These are phyloP conservation scores for Hemicrepidius hirtus DNA, from an alignment of 2,888 invertebrate genomes.

Conservation along the genomic window DNA sequence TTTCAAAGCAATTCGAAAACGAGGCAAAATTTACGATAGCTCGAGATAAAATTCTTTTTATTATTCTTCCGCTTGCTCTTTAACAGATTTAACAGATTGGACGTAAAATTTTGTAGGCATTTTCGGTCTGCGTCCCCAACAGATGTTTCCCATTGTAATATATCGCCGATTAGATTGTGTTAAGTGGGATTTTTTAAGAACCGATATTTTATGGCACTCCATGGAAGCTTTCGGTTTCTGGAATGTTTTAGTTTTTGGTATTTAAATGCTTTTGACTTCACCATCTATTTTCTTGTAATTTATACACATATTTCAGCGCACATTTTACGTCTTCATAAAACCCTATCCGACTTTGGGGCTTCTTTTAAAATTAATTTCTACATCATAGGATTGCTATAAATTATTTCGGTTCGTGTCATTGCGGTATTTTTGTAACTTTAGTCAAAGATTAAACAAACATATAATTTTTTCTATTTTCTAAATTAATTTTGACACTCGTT, in stretches of 20 bases:
- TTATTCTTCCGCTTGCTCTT: constrained; percentile 23
- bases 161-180: constrained; percentile 59
- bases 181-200: constrained; percentile 56
- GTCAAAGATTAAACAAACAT: neutral
- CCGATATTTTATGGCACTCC: constrained; percentile 50
- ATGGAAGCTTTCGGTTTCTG: constrained; percentile 39
- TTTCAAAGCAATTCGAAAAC: constrained; percentile 3
- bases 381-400: constrained; percentile 6
- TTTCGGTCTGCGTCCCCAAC: constrained; percentile 49
- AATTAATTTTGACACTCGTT: constrained; percentile 14
- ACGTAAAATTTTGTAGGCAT: constrained; percentile 55
- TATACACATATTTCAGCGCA: constrained; percentile 28
- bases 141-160: constrained; percentile 58
- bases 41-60: constrained; percentile 8
- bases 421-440: constrained; percentile 7
- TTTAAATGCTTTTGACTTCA: constrained; percentile 44
- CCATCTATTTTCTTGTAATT: constrained; percentile 41
- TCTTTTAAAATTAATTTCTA: constrained; percentile 13
- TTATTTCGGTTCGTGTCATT: neutral
- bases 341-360: neutral
- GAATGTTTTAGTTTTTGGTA: constrained; percentile 49
- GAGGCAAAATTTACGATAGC: constrained; percentile 5
- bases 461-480: neutral
- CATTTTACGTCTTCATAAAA: constrained; percentile 26
- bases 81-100: constrained; percentile 42